A percentile compares a stretch with the other conserved stretches of the same genome.
These are phyloP conservation scores for Arctia plantaginis DNA, from an alignment of 2,888 invertebrate species.

Conservation along the genomic window DNA sequence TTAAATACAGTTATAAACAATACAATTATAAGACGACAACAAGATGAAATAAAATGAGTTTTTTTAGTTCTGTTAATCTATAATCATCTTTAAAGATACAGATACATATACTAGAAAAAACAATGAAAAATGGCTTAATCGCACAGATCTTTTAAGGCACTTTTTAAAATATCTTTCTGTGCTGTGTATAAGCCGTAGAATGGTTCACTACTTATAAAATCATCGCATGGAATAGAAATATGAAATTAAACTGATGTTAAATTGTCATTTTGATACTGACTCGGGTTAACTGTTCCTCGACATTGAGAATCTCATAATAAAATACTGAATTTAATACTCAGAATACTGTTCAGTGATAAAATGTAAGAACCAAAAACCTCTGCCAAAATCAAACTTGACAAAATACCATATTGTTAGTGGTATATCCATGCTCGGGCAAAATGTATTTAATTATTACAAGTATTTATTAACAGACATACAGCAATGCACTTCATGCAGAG, in stretches of 20 bases:
- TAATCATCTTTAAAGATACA: constrained; percentile 10
- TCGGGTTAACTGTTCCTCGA: constrained; percentile 6
- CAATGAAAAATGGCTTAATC: not conserved
- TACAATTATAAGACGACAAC: not conserved
- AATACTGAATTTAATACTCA: constrained; percentile 16
- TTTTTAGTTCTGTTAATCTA: not conserved
- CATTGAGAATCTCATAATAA: not conserved
- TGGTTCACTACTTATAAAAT: constrained; percentile 16
- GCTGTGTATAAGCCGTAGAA: constrained; percentile 31
- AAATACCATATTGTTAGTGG: constrained; percentile 61
- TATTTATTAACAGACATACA: constrained; percentile 64
- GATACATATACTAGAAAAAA: constrained; percentile 4
- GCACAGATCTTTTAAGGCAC: constrained; percentile 49
- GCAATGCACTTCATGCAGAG: constrained; percentile 83
- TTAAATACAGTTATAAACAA: not conserved
- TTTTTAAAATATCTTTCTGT: constrained; percentile 15
- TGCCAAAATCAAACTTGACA: constrained; percentile 30
- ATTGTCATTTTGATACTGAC: constrained; percentile 10
- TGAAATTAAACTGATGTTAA: constrained; percentile 2
- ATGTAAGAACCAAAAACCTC: constrained; percentile 1
- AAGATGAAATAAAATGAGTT: not conserved
- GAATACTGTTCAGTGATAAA: constrained; percentile 13
- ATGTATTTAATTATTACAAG: constrained; percentile 65
- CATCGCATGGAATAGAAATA: not conserved
- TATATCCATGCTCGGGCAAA: constrained; percentile 70